Conservation (phyloP, 2,113 vertebrate species). For the Fulica atra region DNA sequence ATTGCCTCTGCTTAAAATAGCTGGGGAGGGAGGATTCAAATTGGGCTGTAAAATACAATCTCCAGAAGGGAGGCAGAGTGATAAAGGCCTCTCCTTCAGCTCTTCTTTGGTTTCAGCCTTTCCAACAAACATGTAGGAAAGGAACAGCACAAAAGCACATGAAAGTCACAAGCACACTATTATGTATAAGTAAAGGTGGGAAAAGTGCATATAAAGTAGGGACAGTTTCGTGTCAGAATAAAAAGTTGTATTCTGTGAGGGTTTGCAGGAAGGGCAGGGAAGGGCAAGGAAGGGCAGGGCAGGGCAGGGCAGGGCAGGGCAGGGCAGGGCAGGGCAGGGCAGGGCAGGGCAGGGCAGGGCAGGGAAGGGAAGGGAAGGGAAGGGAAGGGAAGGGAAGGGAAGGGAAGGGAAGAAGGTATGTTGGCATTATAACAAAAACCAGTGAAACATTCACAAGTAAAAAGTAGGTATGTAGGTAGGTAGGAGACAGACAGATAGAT, state of each 20-base stretch:
- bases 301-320: background rate
- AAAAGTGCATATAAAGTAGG: fast-evolving
- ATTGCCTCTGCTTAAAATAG: background rate
- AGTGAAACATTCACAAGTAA: background rate
- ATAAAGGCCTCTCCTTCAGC: background rate
- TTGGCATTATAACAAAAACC: background rate
- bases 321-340: background rate
- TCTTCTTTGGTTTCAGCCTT: background rate
- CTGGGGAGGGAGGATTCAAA: background rate
- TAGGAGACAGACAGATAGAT: no score
- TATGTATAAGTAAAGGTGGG: background rate
- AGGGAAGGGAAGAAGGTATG: no score
- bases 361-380: no score
- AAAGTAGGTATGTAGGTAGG: no score
- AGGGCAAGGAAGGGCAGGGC: background rate
- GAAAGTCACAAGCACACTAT: background rate
- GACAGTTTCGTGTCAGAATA: background rate
- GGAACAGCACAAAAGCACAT: background rate
- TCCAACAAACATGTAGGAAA: background rate
- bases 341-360: background rate
- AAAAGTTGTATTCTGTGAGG: background rate
- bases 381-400: background rate
- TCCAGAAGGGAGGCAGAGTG: background rate
- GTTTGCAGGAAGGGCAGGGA: background rate
- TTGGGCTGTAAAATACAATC: fast-evolving